phyloP scores from a whole-genome alignment of 2,113 vertebrate genomes.

The Narcine bancroftii region DNA sequence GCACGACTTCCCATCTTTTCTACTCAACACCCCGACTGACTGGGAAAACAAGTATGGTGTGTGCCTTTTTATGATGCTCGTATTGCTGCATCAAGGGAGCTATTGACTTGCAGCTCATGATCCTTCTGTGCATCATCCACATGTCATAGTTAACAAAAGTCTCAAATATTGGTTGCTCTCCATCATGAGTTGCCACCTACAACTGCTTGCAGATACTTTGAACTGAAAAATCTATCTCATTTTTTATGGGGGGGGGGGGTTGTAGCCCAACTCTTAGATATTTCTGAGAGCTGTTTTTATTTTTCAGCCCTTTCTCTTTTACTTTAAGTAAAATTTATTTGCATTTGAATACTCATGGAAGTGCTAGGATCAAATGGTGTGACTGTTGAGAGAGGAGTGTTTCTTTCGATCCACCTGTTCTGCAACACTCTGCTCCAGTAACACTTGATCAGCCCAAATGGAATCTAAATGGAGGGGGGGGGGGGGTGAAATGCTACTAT shows the following conservation, averaged over 20 bases:
- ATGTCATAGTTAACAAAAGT: not conserved
- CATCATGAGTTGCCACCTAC: not conserved
- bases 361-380: not conserved
- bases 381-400: not conserved
- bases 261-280: not conserved
- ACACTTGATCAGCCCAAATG: not conserved
- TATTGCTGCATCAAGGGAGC: too few species aligned
- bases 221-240: not conserved
- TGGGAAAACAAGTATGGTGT: too few species aligned
- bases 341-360: not conserved
- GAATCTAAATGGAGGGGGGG: not conserved
- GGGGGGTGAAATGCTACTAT: not conserved
- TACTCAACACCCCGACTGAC: too few species aligned
- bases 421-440: not conserved
- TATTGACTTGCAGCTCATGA: too few species aligned
- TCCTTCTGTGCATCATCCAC: too few species aligned
- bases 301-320: not conserved
- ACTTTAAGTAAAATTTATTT: not conserved
- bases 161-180: not conserved
- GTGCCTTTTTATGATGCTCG: too few species aligned
- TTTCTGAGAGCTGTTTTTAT: not conserved
- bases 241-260: too few species aligned
- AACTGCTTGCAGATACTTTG: not conserved
- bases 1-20: too few species aligned
- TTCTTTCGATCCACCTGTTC: not conserved